Base-by-base conservation (phyloP, 2,888 invertebrate species). In the Lasioglossum morio region DNA sequence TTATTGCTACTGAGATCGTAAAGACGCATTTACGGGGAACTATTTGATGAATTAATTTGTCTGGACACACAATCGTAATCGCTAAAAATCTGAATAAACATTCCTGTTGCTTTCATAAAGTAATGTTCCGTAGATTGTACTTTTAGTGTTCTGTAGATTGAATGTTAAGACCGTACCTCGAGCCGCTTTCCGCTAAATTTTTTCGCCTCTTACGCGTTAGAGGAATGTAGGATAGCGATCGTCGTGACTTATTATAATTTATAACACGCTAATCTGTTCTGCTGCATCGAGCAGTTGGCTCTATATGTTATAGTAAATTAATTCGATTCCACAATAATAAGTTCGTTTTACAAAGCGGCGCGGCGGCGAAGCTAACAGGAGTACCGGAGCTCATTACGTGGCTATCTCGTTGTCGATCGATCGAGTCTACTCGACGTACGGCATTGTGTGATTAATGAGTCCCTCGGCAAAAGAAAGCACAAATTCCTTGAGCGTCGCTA, bases 391-490 rank as follows among this genome's bases (percentile, higher is more conserved):
- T 94, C 94, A 94, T 94, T 94, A 94, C 94, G 91, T 88, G 89
- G 92, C 91, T 94, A 94, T 94, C 94, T 93, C 87, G 88, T 87
- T 88, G 82, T 81, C 91, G 93, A 94, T 94, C 94, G 92, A 93
- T 93, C 92, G 94, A 90, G 88, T 87, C 91, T 92, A 90, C 91
- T 92, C 92, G 89, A 89, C 88, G 89, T 90, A 92, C 85, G 89
- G 85, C 88, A 86, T 88, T 88, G 91, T 90, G 94, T 94, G 94
- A 94, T 94, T 94, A 94, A 94, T 94, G 94, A 93, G 92, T 82
- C 88, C 81, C 79, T 63, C 79, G 82, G 85, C 79, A 86, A 89
- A 91, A 90, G 88, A 89, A 87, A 88, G 81, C 81, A 84, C 73
- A 75, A 85, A 87, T 85, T 82, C 88, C 86, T 75, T 77, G 73